Conservation (phyloP, 2,113 vertebrate genomes). For the Eublepharis macularius region DNA sequence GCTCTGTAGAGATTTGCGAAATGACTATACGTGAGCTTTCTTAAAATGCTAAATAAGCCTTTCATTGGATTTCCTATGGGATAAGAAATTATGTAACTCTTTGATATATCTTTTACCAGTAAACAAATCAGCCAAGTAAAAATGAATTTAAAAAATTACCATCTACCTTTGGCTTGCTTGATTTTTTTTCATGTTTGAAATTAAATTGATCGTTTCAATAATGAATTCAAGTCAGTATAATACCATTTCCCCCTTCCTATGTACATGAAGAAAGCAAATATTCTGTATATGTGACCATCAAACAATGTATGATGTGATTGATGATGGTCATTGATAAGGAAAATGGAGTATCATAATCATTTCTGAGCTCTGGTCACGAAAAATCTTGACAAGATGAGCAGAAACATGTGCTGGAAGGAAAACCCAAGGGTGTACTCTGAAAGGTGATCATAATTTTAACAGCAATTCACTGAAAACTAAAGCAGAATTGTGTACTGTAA, state of each 20-base stretch:
- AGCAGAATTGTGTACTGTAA: too few species aligned
- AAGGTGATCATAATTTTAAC: too few species aligned
- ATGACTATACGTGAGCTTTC: conserved; percentile 55
- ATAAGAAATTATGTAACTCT: conserved; percentile 59
- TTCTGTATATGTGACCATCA: not conserved
- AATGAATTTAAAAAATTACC: not conserved
- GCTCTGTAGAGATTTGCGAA: conserved; percentile 59
- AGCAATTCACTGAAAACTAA: too few species aligned
- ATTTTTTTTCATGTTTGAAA: not conserved
- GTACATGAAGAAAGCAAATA: not conserved
- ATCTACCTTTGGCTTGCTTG: conserved; percentile 20
- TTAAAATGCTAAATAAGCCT: conserved; percentile 67
- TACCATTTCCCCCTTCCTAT: not conserved
- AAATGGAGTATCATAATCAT: not conserved
- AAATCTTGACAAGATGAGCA: too few species aligned
- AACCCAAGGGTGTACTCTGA: too few species aligned
- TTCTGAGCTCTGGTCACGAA: not conserved
- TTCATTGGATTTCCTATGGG: conserved; percentile 61
- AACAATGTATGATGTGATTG: not conserved
- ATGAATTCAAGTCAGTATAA: not conserved
- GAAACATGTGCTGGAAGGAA: too few species aligned
- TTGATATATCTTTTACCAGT: conserved; percentile 54
- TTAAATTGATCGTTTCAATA: not conserved
- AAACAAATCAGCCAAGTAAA: conserved; percentile 42
- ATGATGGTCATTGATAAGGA: not conserved